Evolutionary conservation across 2,113 vertebrate species (phyloP), one percentile per base, ranked within the genome.

Genomic region (Guaruba guarouba): DNA sequence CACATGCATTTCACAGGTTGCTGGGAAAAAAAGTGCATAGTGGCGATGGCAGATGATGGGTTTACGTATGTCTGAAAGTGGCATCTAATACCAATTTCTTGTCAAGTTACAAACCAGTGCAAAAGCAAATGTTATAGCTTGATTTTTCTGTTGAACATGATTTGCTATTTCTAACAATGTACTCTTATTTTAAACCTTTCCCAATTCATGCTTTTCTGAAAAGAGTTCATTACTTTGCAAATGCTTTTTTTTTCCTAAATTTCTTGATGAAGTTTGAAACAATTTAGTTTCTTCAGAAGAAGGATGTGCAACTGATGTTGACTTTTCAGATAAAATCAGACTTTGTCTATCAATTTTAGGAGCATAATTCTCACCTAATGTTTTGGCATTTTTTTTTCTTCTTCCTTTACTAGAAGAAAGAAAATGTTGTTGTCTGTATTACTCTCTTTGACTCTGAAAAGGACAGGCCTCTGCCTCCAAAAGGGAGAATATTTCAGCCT

Each of bases 251-350:
- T 62, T 28, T 82, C 80, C 83, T 54, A 33, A 22, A 55, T 20
- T n/a, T 2, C 19, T 77, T 83, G 37, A 70, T 35, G 12, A 70
- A 74, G 9, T 62, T 51, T 76, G 17, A 71, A 86, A 82, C 19
- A 87, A 74, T 54, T 54, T 41, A n/a, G 1, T 48, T 78, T 83
- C 28, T 91, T 87, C 28, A 67, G 86, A 91, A 76, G 25, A 82
- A 69, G 4, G 19, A 4, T 77, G 9, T 63, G 12, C 22, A 35
- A 59, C 49, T 82, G 20, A 63, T 80, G 25, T 64, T 77, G 44
- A 85, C 9, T 14, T 4, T 91, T 76, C 22, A 92, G 62, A 61
- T 61, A 93, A 94, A 94, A 77, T 93, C 63, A 80, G 63, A 66
- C 90, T 74, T 89, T 80, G 14, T 67, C 63, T 77, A 31, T 77